These are phyloP conservation scores for Bemisia tabaci DNA, from an alignment of 1,140 invertebrate species.

Conservation along the genomic window DNA sequence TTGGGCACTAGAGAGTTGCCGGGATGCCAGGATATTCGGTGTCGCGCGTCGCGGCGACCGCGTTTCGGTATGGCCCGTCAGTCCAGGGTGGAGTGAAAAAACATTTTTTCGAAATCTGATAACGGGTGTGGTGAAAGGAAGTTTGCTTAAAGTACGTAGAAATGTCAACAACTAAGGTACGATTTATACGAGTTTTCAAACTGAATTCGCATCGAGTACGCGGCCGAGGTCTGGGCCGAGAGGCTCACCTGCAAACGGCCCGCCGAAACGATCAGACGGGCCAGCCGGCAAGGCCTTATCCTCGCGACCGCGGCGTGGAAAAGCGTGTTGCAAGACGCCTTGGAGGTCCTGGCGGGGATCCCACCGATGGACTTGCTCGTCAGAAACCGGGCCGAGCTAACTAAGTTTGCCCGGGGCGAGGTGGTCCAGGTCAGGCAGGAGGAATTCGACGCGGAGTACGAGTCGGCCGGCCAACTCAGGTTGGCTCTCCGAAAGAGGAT, in stretches of 20 bases:
- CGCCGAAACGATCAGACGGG: fast-evolving
- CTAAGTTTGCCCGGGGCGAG: not conserved
- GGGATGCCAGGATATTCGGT: not conserved
- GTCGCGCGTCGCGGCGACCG: not conserved
- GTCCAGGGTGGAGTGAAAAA: too few species aligned
- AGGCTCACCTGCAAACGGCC: fast-evolving
- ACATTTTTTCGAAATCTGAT: too few species aligned
- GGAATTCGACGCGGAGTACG: too few species aligned
- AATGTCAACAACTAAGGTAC: too few species aligned
- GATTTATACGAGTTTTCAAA: too few species aligned
- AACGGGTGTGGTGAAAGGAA: too few species aligned
- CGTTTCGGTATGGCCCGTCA: not conserved
- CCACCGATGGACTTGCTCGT: not conserved
- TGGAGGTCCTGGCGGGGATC: not conserved
- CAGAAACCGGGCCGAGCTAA: not conserved
- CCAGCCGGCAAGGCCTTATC: not conserved
- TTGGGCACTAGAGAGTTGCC: too few species aligned
- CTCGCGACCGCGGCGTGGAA: not conserved
- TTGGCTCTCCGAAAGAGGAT: too few species aligned
- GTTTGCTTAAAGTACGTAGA: too few species aligned
- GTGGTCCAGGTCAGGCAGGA: too few species aligned
- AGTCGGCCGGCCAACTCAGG: too few species aligned
- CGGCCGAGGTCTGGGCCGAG: not conserved
- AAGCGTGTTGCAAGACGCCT: not conserved
- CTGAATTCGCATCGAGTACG: constrained; percentile 5